Percentiles rank a stretch among this genome's conserved stretches.
Conservation (phyloP, 2,888 invertebrate species). For the Phytoseiulus persimilis region DNA sequence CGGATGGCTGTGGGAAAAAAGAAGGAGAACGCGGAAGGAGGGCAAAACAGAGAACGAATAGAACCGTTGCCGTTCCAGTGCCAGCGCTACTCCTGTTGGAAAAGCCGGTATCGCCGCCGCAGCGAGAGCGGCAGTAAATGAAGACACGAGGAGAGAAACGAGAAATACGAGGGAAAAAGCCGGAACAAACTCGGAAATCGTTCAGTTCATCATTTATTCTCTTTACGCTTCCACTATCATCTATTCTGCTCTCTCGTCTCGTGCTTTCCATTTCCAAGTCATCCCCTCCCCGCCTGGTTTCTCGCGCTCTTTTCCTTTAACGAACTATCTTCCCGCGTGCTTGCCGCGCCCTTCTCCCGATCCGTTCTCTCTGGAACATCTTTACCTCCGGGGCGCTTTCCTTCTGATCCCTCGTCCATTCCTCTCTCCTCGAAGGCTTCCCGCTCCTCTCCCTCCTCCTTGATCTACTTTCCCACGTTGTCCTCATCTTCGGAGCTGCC, state of each 20-base stretch:
- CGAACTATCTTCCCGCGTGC: not conserved
- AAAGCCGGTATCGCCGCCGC: not conserved
- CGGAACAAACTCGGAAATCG: not conserved
- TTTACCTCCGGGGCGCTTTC: not conserved
- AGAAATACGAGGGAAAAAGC: not conserved
- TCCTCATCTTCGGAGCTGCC: not conserved
- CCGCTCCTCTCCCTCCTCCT: not conserved
- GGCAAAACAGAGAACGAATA: not conserved
- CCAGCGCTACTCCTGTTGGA: not conserved
- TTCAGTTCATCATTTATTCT: not conserved
- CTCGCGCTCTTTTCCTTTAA: not conserved
- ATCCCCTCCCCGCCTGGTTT: not conserved
- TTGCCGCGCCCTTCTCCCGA: not conserved
- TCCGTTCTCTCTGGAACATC: not conserved
- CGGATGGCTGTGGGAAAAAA: not conserved
- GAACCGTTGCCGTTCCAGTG: not conserved
- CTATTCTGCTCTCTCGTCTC: not conserved
- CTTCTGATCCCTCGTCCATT: not conserved
- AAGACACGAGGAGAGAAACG: not conserved
- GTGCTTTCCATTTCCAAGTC: not conserved
- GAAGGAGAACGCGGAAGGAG: not conserved
- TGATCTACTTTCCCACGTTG: not conserved
- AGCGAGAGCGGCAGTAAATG: not conserved
- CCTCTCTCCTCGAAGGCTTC: not conserved
- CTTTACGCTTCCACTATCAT: not conserved